phyloP scores from a whole-genome alignment of 2,113 vertebrate genomes.

The Riparia riparia region DNA sequence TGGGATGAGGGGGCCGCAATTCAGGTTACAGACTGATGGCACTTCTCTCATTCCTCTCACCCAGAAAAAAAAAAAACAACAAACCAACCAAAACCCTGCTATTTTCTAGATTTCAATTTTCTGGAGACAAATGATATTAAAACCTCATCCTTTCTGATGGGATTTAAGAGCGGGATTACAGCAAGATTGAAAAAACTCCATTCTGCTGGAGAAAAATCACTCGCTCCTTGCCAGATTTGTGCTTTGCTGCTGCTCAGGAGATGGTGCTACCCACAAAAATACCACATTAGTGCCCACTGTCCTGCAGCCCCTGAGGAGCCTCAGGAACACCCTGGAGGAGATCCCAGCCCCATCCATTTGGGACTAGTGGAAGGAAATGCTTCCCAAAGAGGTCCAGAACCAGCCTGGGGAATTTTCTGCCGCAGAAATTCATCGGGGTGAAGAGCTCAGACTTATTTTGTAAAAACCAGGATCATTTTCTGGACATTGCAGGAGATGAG shows the following conservation, averaged over 20 bases:
- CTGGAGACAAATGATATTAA: neutral
- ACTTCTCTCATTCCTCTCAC: neutral
- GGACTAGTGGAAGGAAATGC: neutral
- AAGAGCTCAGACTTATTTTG: neutral
- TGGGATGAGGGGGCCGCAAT: neutral
- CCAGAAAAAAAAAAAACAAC: neutral
- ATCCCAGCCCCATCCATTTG: neutral
- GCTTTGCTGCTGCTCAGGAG: slow-evolving; percentile 9
- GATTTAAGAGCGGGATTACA: slow-evolving; percentile 19
- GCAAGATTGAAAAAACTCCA: slow-evolving; percentile 7
- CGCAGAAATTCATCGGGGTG: neutral
- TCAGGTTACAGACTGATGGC: neutral
- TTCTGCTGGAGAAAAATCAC: neutral
- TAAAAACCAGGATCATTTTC: neutral
- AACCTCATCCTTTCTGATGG: neutral
- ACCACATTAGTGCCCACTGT: neutral
- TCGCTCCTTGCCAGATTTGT: neutral
- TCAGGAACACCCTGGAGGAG: neutral
- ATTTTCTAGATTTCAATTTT: slow-evolving; percentile 6
- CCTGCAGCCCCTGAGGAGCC: neutral
- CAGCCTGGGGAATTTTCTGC: neutral
- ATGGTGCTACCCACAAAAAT: neutral
- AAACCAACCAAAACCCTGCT: too few relatives aligned
- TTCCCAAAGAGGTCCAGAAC: neutral
- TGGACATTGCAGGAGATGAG: neutral